phyloP scores from a whole-genome alignment of 64 coral and sea anemone genomes.

The Pachyseris speciosa region DNA sequence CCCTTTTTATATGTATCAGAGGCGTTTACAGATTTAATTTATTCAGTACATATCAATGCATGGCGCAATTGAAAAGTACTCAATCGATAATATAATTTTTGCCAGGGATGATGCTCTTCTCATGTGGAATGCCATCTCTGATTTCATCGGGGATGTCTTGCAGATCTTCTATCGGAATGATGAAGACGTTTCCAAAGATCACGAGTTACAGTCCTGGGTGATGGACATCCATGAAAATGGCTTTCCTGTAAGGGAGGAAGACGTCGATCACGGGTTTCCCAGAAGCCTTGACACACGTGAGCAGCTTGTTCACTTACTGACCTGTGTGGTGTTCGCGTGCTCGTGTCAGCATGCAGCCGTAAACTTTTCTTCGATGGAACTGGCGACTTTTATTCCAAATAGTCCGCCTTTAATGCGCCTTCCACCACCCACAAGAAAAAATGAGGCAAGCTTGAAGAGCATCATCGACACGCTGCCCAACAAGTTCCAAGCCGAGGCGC shows the following conservation, averaged over 20 bases:
- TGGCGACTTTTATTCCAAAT: conserved; percentile 69
- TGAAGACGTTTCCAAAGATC: conserved; percentile 52
- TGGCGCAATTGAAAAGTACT: no score
- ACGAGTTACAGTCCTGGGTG: conserved; percentile 76
- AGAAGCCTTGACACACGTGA: conserved; percentile 39
- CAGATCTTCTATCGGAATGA: conserved; percentile 38
- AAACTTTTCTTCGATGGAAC: conserved; percentile 74
- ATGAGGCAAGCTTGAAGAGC: conserved; percentile 45
- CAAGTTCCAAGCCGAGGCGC: conserved; percentile 64
- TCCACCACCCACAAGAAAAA: conserved; percentile 76
- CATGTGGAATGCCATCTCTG: conserved; percentile 62
- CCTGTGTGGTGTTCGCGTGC: conserved; percentile 71
- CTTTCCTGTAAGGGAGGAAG: conserved; percentile 29
- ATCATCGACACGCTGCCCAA: conserved; percentile 76
- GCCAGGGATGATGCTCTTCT: conserved; percentile 79
- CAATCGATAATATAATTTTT: no score
- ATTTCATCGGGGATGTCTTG: conserved; percentile 57
- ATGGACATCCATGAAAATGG: conserved; percentile 79
- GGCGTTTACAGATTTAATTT: no score
- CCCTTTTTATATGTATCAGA: no score
- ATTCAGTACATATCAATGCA: no score
- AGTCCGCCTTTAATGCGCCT: conserved; percentile 67
- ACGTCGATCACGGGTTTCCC: conserved; percentile 74
- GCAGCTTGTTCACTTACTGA: conserved; percentile 53
- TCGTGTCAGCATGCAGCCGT: conserved; percentile 84